Evolutionary conservation across 2,113 vertebrate species (phyloP).

Genomic region (Suricata suricatta): DNA sequence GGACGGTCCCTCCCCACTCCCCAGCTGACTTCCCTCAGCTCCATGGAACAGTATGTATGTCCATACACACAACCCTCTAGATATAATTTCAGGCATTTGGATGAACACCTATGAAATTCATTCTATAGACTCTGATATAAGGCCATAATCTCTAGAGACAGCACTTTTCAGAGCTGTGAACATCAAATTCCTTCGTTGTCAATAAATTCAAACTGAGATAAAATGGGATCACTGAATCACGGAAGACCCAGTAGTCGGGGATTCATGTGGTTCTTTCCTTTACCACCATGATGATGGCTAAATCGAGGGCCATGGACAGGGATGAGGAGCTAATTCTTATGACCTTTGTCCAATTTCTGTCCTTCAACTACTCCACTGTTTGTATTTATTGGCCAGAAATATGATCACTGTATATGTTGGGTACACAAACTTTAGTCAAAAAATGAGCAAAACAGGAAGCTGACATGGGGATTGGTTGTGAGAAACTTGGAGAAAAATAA

Average conservation of each 20-base stretch:
- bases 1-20: background rate
- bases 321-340: background rate
- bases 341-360: background rate
- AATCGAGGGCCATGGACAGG: background rate
- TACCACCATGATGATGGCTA: background rate
- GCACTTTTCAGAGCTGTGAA: background rate
- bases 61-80: fast-evolving
- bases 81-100: background rate
- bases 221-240: background rate
- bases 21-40: background rate
- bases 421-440: background rate
- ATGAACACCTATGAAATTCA: background rate
- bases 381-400: slow-evolving; percentile 19
- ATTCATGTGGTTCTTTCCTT: background rate
- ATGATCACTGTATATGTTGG: background rate
- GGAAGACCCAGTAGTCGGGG: fast-evolving
- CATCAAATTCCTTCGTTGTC: background rate
- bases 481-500: slow-evolving; percentile 70
- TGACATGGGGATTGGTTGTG: slow-evolving; percentile 37
- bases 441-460: slow-evolving; percentile 49
- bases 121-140: background rate
- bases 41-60: background rate
- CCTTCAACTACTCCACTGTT: background rate
- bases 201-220: background rate
- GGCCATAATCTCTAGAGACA: background rate